These are phyloP conservation scores for Paedocypris sp. DNA, from an alignment of 2,113 vertebrate species.

Conservation along the genomic window DNA sequence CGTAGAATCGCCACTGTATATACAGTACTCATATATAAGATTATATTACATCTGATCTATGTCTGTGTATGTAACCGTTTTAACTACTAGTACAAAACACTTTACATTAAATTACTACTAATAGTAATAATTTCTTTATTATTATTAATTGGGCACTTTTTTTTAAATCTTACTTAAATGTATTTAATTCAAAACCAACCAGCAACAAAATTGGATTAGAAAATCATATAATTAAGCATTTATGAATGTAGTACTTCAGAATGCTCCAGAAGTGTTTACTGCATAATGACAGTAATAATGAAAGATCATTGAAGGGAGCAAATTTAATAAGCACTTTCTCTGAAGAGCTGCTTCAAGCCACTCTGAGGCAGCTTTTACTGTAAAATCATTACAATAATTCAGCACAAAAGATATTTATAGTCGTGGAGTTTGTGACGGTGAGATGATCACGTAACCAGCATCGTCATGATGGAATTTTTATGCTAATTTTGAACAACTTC, in stretches of 20 bases:
- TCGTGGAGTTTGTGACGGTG: conserved; percentile 4
- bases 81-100: no score
- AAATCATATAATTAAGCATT: background rate
- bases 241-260: background rate
- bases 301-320: conserved; percentile 14
- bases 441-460: conserved; percentile 9
- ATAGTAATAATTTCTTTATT: no score
- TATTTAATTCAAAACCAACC: no score
- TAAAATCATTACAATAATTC: conserved; percentile 20
- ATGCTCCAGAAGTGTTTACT: conserved; percentile 5
- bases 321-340: conserved; percentile 21
- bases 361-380: conserved; percentile 12
- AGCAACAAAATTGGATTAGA: no score
- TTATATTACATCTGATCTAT: no score
- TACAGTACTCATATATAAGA: no score
- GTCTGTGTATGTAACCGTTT: no score
- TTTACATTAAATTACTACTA: no score
- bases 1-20: no score
- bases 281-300: conserved; percentile 21
- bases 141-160: no score
- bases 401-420: conserved; percentile 24
- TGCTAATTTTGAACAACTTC: background rate
- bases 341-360: conserved; percentile 15
- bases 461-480: background rate
- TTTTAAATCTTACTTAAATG: no score